Base-by-base conservation (phyloP, 2,888 invertebrate species). In the Microdon myrmicae region DNA sequence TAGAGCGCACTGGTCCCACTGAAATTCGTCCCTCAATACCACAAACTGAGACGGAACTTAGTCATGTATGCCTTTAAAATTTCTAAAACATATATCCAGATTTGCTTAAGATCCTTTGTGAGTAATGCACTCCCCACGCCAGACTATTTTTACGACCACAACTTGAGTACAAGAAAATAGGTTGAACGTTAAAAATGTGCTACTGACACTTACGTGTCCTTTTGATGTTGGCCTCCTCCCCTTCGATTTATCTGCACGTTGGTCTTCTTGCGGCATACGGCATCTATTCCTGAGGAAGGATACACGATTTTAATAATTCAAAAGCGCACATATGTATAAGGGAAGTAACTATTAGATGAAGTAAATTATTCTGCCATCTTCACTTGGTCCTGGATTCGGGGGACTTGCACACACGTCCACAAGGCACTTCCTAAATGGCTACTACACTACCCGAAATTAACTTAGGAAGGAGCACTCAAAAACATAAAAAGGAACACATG, bases 351-450 rank as follows among this genome's bases (percentile, higher is more conserved):
- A 45, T 20, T 26, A 9, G 22, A 31, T 31, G 32, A 64, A 47
- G 34, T 58, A 58, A 64, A 64, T 64, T 64, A 58, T 51, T 43
- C 58, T 43, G 41, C 53, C 64, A 53, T 47, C 58, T 60, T 59
- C 29, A 37, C 41, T 47, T 51, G 16, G n/a, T 17, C 39, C 39
- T 25, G 29, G 17, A 12, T 29, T 12, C 44, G 22, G 22, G 25
- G 8, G 10, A 20, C 44, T 12, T 17, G 17, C 17, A 12, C n/a
- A 28, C 7, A 23, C 26, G 28, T 32, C 14, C 10, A 32, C 7
- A 5, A n/a, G n/a, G 17, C 13, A 10, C 17, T 26, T 17, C 32
- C 20, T 14, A 41, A 41, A 39, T 43, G 56, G 56, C 35, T 48
- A 56, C 35, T 44, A 44, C 34, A 6, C 32, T 35, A 14, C 22